Conservation (phyloP, 2,888 invertebrate species). For the Tipula helvola region DNA sequence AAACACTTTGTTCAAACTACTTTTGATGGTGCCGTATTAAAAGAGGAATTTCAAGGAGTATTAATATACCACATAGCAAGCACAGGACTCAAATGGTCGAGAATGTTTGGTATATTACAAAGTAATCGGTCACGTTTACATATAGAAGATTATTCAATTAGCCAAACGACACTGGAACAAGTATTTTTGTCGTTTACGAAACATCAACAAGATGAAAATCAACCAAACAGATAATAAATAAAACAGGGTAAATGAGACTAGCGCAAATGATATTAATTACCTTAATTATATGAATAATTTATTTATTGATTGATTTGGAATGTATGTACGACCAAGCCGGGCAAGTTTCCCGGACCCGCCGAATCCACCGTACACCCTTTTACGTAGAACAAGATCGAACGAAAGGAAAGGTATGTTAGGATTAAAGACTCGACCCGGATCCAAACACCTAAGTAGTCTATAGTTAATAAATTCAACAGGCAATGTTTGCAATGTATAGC, state of each 20-base stretch:
- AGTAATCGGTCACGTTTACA: slow-evolving; percentile 41
- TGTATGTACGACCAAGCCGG: no score
- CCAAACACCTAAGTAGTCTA: no score
- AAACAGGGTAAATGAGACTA: not conserved
- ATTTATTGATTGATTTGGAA: no score
- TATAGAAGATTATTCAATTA: slow-evolving; percentile 67
- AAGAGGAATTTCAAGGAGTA: slow-evolving; percentile 54
- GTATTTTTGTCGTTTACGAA: slow-evolving; percentile 59
- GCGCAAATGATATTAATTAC: not conserved
- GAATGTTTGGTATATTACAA: slow-evolving; percentile 55
- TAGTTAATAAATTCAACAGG: no score
- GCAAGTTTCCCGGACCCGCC: no score
- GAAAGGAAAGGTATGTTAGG: no score
- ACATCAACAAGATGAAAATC: slow-evolving; percentile 29
- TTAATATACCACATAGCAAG: slow-evolving; percentile 47
- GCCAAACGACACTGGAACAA: slow-evolving; percentile 71
- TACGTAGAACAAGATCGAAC: no score
- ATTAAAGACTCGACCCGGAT: no score
- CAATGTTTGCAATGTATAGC: no score
- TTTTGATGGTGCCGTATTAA: slow-evolving; percentile 18
- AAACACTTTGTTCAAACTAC: not conserved
- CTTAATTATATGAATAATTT: not conserved
- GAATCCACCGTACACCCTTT: no score
- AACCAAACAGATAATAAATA: no score
- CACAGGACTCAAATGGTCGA: slow-evolving; percentile 42